Evolutionary conservation across 1,140 invertebrate species (phyloP).

Genomic region (Drosophila serrata): DNA sequence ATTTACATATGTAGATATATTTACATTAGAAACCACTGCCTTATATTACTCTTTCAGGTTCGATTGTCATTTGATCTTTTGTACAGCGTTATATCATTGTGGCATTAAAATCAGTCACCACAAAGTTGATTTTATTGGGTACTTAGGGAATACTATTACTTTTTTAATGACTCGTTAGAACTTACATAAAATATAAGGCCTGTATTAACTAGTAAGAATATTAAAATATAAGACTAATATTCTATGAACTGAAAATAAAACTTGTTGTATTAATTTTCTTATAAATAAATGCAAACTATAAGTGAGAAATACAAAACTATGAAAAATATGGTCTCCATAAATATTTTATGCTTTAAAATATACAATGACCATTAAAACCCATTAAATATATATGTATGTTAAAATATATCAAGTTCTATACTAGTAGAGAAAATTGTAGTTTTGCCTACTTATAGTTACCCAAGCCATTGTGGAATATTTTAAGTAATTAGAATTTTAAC

Average conservation of each 20-base stretch:
- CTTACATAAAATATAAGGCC: not conserved
- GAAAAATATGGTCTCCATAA: not conserved
- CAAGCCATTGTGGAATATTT: not conserved
- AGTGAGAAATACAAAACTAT: not conserved
- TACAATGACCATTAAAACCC: not conserved
- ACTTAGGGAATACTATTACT: not conserved
- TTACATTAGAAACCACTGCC: slow-evolving; percentile 6
- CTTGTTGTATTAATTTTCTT: too few relatives aligned
- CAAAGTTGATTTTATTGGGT: not conserved
- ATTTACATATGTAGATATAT: too few relatives aligned
- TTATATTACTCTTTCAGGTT: not conserved
- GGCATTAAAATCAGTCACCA: not conserved
- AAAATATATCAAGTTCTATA: not conserved
- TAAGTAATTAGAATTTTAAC: not conserved
- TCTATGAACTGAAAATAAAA: too few relatives aligned
- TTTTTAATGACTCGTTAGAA: not conserved
- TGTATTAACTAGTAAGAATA: not conserved
- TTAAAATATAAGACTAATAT: not conserved
- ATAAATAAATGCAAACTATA: too few relatives aligned
- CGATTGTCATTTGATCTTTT: not conserved
- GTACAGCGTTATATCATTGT: not conserved
- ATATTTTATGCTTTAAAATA: not conserved
- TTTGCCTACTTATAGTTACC: not conserved
- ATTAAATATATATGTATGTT: too few relatives aligned
- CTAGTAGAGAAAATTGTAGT: not conserved